phyloP scores from a whole-genome alignment of 2,888 invertebrate genomes.

The Caenorhabditis auriculariae region DNA sequence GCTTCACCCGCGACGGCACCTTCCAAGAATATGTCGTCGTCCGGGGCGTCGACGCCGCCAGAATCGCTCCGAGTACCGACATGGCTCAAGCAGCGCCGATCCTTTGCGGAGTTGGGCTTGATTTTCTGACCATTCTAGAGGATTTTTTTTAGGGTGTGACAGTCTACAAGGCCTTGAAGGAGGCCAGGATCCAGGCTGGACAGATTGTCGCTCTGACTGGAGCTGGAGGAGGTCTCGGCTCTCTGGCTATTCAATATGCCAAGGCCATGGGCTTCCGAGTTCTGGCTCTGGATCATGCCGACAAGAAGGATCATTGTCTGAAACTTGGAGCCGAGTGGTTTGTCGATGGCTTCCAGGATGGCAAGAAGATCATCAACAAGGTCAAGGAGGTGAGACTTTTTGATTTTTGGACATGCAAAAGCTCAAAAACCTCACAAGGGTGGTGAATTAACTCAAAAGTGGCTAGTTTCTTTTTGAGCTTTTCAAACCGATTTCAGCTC shows the following conservation, averaged over 20 bases:
- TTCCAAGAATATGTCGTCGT: constrained; percentile 30
- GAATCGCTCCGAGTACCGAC: constrained; percentile 14
- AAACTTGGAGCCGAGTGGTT: constrained; percentile 28
- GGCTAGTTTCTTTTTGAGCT: too few species aligned
- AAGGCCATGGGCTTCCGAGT: constrained; percentile 29
- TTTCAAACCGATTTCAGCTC: too few species aligned
- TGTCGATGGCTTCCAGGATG: constrained; percentile 17
- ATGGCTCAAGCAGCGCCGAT: constrained; percentile 23
- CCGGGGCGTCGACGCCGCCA: constrained; percentile 15
- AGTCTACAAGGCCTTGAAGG: constrained; percentile 26
- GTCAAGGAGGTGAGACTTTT: not conserved
- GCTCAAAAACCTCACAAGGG: too few species aligned
- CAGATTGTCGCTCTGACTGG: constrained; percentile 17
- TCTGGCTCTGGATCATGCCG: constrained; percentile 18
- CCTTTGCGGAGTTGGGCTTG: constrained; percentile 22
- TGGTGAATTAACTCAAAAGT: too few species aligned
- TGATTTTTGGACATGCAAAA: not conserved
- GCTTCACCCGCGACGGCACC: constrained; percentile 11
- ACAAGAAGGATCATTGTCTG: constrained; percentile 20
- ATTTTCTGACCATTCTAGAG: not conserved
- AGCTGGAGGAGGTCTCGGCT: constrained; percentile 27
- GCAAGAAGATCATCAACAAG: constrained; percentile 2
- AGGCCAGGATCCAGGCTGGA: constrained; percentile 14
- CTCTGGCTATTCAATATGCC: constrained; percentile 23
- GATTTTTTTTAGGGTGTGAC: constrained; percentile 18